Conservation (phyloP, 2,113 vertebrate species). For the Eubucco bourcierii region DNA sequence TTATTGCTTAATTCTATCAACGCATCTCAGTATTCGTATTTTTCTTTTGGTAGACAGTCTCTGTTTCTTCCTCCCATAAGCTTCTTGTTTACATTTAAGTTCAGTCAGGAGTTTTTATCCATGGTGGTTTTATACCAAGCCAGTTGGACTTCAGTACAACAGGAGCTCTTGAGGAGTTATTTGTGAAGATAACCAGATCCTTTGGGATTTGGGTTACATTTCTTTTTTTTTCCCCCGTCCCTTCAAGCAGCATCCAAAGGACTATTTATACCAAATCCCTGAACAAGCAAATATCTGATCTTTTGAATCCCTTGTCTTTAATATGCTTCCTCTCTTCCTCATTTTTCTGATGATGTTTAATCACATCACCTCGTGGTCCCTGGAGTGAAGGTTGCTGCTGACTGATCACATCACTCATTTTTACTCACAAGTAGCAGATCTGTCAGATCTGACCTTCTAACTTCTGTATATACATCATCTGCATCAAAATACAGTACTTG, state of each 20-base stretch:
- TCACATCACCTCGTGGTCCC: background rate
- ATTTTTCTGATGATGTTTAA: background rate
- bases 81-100: background rate
- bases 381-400: background rate
- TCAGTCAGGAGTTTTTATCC: background rate
- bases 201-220: background rate
- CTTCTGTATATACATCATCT: background rate
- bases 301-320: background rate
- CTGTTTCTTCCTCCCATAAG: fast-evolving
- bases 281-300: background rate
- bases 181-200: background rate
- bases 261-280: background rate
- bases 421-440: background rate
- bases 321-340: background rate
- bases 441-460: background rate
- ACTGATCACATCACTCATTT: background rate
- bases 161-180: background rate
- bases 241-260: fast-evolving
- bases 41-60: background rate
- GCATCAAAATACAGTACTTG: background rate
- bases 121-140: background rate
- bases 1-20: background rate
- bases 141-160: background rate
- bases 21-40: background rate
- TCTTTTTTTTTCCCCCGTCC: fast-evolving